Conservation (phyloP, 2,888 invertebrate genomes). For the Noctua janthe region DNA sequence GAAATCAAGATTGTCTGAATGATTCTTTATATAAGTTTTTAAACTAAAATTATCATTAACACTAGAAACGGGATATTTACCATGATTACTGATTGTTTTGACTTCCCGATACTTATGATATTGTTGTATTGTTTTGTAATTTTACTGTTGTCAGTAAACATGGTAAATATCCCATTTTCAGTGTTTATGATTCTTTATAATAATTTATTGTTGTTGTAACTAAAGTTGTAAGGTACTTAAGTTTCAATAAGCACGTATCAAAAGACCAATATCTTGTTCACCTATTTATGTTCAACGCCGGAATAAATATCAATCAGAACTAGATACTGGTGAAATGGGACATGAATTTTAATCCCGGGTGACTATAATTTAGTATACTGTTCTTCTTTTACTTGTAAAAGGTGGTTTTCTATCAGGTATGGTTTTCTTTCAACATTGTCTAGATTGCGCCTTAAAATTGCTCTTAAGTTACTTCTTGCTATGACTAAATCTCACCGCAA, state of each 20-base stretch:
- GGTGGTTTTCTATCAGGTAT: no score
- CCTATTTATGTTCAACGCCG: background rate
- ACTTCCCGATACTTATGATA: no score
- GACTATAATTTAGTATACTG: background rate
- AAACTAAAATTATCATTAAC: no score
- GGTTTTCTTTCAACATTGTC: no score
- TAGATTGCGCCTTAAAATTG: background rate
- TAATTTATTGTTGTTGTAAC: background rate
- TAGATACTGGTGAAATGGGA: background rate
- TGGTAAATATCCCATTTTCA: no score
- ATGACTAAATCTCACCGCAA: background rate
- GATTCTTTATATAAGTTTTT: background rate
- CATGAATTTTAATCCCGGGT: background rate
- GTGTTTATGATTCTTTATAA: background rate
- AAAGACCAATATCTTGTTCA: background rate
- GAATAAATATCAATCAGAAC: background rate
- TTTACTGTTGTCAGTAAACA: no score
- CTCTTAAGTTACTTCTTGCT: background rate
- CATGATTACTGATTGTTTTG: no score
- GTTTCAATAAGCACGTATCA: background rate
- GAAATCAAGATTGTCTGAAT: background rate
- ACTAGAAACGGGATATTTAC: no score
- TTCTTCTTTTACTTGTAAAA: no score
- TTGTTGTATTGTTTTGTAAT: no score
- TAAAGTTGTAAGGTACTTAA: no score